Conservation (phyloP, 2,113 vertebrate genomes). For the Bufo gargarizans region DNA sequence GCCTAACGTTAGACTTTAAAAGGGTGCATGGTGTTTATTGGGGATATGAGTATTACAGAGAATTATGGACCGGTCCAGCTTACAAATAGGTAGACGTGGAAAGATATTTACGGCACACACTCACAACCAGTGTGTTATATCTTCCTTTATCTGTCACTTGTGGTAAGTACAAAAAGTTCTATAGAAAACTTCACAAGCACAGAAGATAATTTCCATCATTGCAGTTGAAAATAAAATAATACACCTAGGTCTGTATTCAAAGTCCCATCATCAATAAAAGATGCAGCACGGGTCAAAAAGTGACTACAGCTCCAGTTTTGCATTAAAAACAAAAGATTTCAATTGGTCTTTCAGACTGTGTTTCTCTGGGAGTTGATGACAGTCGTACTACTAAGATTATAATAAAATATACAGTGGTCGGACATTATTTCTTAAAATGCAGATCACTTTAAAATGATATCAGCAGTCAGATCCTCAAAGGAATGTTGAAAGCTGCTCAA, state of each 20-base stretch:
- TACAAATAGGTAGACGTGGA: background rate
- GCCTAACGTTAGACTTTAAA: too few species aligned
- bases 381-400: constrained; percentile 21
- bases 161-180: constrained; percentile 6
- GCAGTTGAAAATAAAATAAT: background rate
- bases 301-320: constrained; percentile 10
- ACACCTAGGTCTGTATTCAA: background rate
- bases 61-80: background rate
- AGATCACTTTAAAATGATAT: constrained; percentile 42
- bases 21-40: background rate
- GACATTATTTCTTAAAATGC: constrained; percentile 45
- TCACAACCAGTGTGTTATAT: background rate
- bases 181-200: background rate
- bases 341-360: constrained; percentile 15
- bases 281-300: constrained; percentile 10
- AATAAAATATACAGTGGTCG: constrained; percentile 37
- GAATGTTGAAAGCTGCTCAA: constrained; percentile 38
- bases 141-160: background rate
- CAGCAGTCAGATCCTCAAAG: constrained; percentile 41
- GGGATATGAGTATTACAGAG: background rate
- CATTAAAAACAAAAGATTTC: background rate
- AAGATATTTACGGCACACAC: background rate
- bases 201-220: background rate
- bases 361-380: constrained; percentile 26
- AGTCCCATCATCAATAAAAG: background rate